Percentiles rank a stretch among this genome's conserved stretches.
Evolutionary conservation across 2,113 vertebrate genomes (phyloP).

Genomic region (Phrynosoma platyrhinos): DNA sequence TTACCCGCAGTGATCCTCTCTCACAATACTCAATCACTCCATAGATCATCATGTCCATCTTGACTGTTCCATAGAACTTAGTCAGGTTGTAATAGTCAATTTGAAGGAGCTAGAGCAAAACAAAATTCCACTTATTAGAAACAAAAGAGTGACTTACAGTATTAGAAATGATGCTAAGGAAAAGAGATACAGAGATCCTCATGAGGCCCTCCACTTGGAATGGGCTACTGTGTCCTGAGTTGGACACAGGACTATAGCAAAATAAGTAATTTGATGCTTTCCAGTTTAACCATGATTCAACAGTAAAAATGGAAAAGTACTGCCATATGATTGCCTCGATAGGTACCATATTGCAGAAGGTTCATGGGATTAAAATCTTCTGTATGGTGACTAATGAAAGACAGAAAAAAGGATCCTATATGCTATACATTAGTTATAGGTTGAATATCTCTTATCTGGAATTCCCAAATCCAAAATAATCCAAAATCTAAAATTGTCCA

Average conservation of each 20-base stretch:
- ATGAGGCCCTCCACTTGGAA: conserved; percentile 18
- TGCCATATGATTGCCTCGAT: too few species aligned
- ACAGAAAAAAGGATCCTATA: not conserved
- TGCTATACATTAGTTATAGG: not conserved
- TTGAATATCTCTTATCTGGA: too few species aligned
- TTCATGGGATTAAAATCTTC: not conserved
- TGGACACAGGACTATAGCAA: conserved; percentile 23
- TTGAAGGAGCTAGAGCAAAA: conserved; percentile 83
- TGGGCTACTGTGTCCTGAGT: conserved; percentile 18
- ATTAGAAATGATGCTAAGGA: conserved; percentile 19
- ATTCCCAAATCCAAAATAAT: too few species aligned
- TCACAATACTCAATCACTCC: conserved; percentile 94
- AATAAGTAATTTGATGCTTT: conserved; percentile 33
- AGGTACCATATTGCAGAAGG: too few species aligned
- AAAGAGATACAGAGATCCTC: conserved; percentile 10
- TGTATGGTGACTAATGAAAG: not conserved
- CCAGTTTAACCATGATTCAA: conserved; percentile 25
- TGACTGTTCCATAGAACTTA: conserved; percentile 97
- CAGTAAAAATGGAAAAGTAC: not conserved
- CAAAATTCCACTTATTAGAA: conserved; percentile 24
- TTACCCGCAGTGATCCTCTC: conserved; percentile 94
- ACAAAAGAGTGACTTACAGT: conserved; percentile 25
- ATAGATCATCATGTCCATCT: conserved; percentile 89
- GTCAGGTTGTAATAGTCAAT: conserved; percentile 98
- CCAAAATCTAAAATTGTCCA: too few species aligned